phyloP scores from a whole-genome alignment of 2,113 vertebrate genomes.

The Daphoenositta chrysoptera region DNA sequence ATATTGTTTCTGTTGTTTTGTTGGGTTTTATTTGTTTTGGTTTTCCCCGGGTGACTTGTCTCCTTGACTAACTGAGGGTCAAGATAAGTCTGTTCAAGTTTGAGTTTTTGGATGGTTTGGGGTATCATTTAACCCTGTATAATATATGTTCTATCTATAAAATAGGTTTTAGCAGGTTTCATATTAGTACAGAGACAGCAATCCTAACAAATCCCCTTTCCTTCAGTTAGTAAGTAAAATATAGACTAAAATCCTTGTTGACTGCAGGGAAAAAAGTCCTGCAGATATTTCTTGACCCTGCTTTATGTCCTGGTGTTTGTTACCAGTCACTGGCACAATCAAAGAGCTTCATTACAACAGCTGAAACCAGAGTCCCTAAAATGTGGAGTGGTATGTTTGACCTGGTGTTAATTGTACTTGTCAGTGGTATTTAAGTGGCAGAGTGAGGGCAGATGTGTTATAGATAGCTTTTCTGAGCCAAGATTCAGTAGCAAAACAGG shows the following conservation, averaged over 20 bases:
- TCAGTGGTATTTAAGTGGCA: slow-evolving; percentile 31
- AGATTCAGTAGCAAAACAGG: slow-evolving; percentile 8
- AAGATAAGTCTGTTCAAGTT: background rate
- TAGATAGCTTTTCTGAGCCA: slow-evolving; percentile 2
- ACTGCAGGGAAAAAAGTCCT: background rate
- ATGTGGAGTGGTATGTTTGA: slow-evolving; percentile 26
- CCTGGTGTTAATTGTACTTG: slow-evolving; percentile 42
- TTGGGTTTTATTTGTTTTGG: background rate
- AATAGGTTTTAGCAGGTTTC: background rate
- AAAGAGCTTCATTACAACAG: background rate
- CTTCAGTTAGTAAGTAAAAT: background rate
- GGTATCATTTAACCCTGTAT: background rate
- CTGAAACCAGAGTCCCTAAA: slow-evolving; percentile 41
- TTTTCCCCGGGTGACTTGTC: background rate
- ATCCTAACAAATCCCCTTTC: background rate
- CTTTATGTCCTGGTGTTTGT: background rate
- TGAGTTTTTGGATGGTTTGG: background rate
- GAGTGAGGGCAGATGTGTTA: background rate
- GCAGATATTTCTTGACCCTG: background rate
- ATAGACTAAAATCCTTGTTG: background rate
- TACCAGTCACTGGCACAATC: background rate
- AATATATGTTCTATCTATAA: background rate
- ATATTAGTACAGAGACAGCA: background rate
- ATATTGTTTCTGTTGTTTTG: background rate
- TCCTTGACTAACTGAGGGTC: background rate